Evolutionary conservation across 2,888 invertebrate species (phyloP).

Genomic region (Lysandra bellargus): DNA sequence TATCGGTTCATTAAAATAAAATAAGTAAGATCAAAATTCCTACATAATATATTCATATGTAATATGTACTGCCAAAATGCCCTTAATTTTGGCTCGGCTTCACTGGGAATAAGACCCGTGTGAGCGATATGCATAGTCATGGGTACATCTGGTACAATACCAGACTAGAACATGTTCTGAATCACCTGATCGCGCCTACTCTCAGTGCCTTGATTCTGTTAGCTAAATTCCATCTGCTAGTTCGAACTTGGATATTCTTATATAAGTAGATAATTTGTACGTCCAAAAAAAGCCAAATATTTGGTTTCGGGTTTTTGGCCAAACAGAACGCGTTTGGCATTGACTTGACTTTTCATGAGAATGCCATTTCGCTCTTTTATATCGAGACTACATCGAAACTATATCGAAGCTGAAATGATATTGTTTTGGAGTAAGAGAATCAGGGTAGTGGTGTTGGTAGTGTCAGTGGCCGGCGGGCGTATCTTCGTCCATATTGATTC

Average conservation of each 20-base stretch:
- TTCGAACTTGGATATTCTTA: background rate
- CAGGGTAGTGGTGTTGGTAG: background rate
- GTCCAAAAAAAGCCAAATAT: background rate
- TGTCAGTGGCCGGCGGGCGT: background rate
- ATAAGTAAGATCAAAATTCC: too few relatives aligned
- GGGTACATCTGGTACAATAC: conserved; percentile 3
- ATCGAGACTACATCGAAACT: background rate
- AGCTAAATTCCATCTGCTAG: background rate
- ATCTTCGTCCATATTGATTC: background rate
- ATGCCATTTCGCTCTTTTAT: background rate
- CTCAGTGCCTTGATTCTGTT: background rate
- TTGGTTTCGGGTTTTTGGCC: background rate
- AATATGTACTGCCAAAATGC: background rate
- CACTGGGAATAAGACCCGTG: background rate
- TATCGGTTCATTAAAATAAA: too few relatives aligned
- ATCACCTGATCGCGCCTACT: background rate
- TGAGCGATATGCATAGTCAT: background rate
- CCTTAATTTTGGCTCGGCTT: background rate
- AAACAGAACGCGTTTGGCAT: background rate
- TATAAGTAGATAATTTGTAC: background rate
- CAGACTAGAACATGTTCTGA: conserved; percentile 2
- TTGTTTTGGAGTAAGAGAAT: background rate
- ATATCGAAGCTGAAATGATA: background rate
- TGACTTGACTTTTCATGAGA: background rate
- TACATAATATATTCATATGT: too few relatives aligned